Evolutionary conservation across 2,113 vertebrate genomes (phyloP).

Genomic region (Lamprologus callipterus): DNA sequence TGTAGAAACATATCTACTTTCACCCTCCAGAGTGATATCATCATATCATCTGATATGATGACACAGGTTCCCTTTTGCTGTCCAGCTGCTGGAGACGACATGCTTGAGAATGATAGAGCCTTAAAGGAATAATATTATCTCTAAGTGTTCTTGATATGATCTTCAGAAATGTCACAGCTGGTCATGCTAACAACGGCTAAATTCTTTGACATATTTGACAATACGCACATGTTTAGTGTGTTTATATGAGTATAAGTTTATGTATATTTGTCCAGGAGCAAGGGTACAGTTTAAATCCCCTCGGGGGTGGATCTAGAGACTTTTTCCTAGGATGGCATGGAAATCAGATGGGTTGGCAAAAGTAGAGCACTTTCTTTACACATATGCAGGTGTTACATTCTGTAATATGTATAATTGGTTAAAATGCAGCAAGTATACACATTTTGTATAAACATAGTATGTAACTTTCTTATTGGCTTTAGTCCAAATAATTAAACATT

Average conservation of each 20-base stretch:
- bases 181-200: neutral
- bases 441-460: neutral
- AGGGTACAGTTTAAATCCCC: neutral
- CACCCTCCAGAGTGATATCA: neutral
- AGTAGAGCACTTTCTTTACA: fast-evolving
- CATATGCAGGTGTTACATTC: neutral
- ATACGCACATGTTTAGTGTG: neutral
- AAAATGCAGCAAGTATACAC: neutral
- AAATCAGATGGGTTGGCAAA: fast-evolving
- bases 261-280: neutral
- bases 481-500: neutral
- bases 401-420: neutral
- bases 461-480: neutral
- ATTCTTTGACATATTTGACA: neutral
- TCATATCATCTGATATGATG: neutral
- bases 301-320: neutral
- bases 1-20: neutral
- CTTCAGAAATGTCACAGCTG: neutral
- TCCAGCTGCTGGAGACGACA: neutral
- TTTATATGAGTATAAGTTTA: neutral
- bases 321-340: neutral
- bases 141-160: neutral
- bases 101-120: neutral
- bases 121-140: neutral
- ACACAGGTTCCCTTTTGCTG: neutral